Conservation (phyloP, 2,113 vertebrate species). For the Mystacornis crossleyi region DNA sequence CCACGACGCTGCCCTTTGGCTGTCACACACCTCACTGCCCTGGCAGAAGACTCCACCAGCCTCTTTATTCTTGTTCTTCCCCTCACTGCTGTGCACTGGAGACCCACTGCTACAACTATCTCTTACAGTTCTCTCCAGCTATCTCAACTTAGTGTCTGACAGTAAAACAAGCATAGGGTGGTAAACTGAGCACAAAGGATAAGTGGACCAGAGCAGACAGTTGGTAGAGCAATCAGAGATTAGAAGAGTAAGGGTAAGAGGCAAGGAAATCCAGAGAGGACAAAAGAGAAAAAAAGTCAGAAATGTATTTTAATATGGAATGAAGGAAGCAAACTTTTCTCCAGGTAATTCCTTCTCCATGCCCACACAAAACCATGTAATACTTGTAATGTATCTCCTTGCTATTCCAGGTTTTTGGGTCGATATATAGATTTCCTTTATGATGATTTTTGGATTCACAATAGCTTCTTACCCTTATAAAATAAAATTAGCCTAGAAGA, state of each 20-base stretch:
- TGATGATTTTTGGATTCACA: background rate
- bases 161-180: background rate
- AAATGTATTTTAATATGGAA: background rate
- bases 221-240: background rate
- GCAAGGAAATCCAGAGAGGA: background rate
- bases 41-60: background rate
- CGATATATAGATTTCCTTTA: background rate
- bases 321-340: background rate
- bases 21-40: background rate
- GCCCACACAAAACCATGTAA: rapidly evolving
- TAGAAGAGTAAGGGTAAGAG: background rate
- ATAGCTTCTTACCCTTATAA: background rate
- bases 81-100: background rate
- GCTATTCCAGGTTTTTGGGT: background rate
- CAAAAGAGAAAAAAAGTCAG: background rate
- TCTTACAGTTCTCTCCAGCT: background rate
- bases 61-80: background rate
- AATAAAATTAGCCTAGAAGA: background rate
- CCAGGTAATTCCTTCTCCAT: background rate
- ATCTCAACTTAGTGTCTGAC: background rate
- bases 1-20: background rate
- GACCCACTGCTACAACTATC: rapidly evolving
- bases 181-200: background rate
- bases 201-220: background rate
- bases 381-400: background rate